Evolutionary conservation across 2,888 invertebrate genomes (phyloP), one percentile per base, ranked within the genome.

Genomic region (Calliphora vomitoria): DNA sequence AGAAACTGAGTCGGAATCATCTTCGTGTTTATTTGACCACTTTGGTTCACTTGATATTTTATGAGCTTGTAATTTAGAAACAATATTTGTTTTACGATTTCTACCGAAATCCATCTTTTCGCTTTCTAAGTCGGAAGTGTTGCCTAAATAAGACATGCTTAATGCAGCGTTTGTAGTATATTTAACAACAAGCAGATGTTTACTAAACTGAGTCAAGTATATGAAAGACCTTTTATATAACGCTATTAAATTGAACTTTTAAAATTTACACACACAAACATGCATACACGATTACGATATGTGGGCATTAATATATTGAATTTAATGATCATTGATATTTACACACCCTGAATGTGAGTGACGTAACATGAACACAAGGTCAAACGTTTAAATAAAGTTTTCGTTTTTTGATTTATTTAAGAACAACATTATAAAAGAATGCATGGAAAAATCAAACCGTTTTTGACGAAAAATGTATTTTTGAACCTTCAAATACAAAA

Each of bases 1-100:
- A 90, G 96, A 96, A 91, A 97, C 97, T 91, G 97, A 97, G 93
- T 97, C 97, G 86, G 96, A 96, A 93, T 97, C 97, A 93, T 96
- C 96, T 93, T 96, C 96, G 93, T 91, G 91, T 89, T 93, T 93
- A 69, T 92, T 92, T 18, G 91, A 89, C 93, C 94, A 94, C 82
- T 93, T 92, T 5, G 92, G 91, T 85, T 94, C 93, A 78, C 91
- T 82, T 20, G 92, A 92, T 11, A 93, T 88, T 90, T 93, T 93
- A 80, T 92, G 91, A 35, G 92, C 92, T 50, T 92, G 91, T 90
- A 92, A 90, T 90, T 93, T 93, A 78, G 92, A 91, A 53, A 93
- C 92, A 60, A 93, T 88, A 88, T 91, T 92, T 85, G 92, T 88
- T 82, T 91, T 89, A 76, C 92, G 92, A 87, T 85, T 90, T 82